Evolutionary conservation across 1,140 invertebrate genomes (phyloP).

Genomic region (Cyclina sinensis): DNA sequence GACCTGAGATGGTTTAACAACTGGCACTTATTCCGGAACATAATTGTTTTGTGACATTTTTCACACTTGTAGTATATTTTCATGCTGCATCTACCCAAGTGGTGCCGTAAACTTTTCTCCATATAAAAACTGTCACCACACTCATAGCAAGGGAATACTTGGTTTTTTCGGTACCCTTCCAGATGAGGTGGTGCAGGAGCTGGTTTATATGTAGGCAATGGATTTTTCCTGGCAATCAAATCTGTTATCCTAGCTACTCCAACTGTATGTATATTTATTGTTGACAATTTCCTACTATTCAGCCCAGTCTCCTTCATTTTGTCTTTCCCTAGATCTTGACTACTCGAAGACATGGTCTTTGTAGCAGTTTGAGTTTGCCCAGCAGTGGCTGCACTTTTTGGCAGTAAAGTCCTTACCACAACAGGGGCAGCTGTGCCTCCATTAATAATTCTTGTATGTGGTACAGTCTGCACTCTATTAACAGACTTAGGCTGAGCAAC

Average conservation of each 20-base stretch:
- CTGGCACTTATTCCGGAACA: constrained; percentile 83
- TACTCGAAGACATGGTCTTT: not conserved
- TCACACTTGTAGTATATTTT: constrained; percentile 81
- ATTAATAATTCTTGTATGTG: not conserved
- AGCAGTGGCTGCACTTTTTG: not conserved
- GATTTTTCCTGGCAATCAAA: constrained; percentile 78
- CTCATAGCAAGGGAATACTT: constrained; percentile 73
- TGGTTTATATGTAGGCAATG: constrained; percentile 73
- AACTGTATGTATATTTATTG: constrained; percentile 75
- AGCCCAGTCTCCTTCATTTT: not conserved
- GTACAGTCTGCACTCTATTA: not conserved
- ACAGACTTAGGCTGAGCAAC: not conserved
- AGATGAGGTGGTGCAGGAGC: constrained; percentile 66
- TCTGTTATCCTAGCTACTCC: constrained; percentile 72
- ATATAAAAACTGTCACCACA: constrained; percentile 83
- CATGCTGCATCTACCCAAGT: constrained; percentile 78
- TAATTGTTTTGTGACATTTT: constrained; percentile 72
- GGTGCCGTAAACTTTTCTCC: constrained; percentile 76
- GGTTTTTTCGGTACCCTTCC: constrained; percentile 52
- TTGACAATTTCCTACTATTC: not conserved
- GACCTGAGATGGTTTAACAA: constrained; percentile 73
- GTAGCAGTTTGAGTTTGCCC: too few species aligned
- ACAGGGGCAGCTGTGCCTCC: not conserved
- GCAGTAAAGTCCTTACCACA: not conserved
- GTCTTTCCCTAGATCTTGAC: not conserved